Percentiles rank a stretch among this genome's conserved stretches.
Evolutionary conservation across 2,888 invertebrate species (phyloP).

Genomic region (Chymomyza amoena): DNA sequence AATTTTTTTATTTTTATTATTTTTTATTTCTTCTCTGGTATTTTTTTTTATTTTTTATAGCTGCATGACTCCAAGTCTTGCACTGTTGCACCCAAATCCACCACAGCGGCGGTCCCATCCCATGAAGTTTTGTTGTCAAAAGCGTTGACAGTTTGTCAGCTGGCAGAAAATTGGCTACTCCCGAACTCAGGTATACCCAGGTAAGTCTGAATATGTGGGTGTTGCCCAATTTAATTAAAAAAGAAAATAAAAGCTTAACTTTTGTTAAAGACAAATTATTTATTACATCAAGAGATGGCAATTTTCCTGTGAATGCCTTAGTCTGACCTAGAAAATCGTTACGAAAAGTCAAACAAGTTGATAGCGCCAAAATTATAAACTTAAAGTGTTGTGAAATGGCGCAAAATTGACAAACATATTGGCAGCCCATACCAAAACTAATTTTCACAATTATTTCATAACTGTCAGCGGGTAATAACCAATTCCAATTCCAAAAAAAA

Average conservation of each 20-base stretch:
- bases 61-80: constrained; percentile 3
- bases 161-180: constrained; percentile 2
- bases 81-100: constrained; percentile 4
- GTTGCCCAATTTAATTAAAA: constrained; percentile 10
- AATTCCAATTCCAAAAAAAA: background rate
- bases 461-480: background rate
- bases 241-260: background rate
- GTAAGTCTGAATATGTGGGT: background rate
- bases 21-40: background rate
- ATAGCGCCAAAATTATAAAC: background rate
- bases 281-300: background rate
- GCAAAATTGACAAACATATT: background rate
- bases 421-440: background rate
- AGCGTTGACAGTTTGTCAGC: background rate
- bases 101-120: too few species aligned
- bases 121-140: constrained; percentile 5
- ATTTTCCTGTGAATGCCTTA: constrained; percentile 11
- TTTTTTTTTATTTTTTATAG: background rate
- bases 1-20: background rate
- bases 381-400: background rate
- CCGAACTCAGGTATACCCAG: background rate
- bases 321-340: constrained; percentile 58
- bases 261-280: background rate
- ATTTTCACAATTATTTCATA: background rate
- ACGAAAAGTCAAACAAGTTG: background rate